phyloP scores from a whole-genome alignment of 2,113 vertebrate genomes.

The Lipotes vexillifer region DNA sequence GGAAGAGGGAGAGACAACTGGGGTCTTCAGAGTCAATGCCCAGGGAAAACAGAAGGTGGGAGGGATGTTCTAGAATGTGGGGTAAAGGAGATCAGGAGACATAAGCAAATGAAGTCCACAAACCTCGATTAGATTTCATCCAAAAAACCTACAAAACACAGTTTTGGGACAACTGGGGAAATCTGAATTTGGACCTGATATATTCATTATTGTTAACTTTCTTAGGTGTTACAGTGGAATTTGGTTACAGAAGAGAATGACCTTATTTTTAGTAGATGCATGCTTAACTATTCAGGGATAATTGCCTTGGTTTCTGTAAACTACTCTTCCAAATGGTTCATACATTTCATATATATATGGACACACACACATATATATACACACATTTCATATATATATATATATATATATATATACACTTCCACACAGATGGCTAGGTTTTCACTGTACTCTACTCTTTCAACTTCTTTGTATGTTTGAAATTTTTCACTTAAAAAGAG shows the following conservation, averaged over 20 bases:
- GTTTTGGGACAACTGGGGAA: neutral
- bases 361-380: neutral
- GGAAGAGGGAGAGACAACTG: neutral
- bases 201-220: neutral
- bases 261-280: neutral
- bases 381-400: neutral
- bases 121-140: neutral
- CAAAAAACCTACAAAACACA: neutral
- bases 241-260: neutral
- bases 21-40: neutral
- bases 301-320: neutral
- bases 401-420: neutral
- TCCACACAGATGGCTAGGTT: neutral
- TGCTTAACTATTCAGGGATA: neutral
- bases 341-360: too few species aligned
- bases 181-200: neutral
- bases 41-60: neutral
- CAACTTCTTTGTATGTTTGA: neutral
- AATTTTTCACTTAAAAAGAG: neutral
- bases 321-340: neutral
- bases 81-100: neutral
- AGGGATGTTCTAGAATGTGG: neutral
- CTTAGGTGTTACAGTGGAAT: neutral
- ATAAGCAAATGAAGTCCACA: neutral
- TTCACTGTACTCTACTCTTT: neutral